Evolutionary conservation across 2,888 invertebrate genomes (phyloP).

Genomic region (Colletes collaris): DNA sequence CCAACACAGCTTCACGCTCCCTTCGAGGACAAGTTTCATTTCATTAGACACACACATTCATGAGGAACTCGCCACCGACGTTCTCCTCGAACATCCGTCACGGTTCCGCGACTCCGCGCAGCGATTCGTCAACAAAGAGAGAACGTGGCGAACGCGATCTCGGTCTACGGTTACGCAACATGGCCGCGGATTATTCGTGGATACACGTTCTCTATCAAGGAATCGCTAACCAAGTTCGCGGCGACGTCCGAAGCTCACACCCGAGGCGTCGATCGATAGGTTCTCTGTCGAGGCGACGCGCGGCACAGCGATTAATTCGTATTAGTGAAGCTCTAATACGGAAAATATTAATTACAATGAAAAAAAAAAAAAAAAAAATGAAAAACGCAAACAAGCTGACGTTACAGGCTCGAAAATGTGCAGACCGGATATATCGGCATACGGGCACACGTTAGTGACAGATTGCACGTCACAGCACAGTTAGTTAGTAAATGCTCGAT

Average conservation of each 20-base stretch:
- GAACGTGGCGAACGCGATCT: neutral
- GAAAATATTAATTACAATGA: conserved; percentile 50
- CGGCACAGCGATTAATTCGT: conserved; percentile 27
- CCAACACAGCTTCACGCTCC: conserved; percentile 92
- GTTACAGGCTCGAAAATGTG: neutral
- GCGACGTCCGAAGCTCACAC: too few relatives aligned
- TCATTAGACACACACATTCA: conserved; percentile 41
- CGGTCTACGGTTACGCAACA: neutral
- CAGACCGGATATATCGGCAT: neutral
- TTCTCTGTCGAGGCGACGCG: neutral
- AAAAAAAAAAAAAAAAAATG: too few relatives aligned
- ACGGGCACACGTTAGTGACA: conserved; percentile 19
- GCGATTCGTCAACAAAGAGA: neutral
- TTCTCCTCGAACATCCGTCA: conserved; percentile 4
- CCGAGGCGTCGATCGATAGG: too few relatives aligned
- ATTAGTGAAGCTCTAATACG: conserved; percentile 52
- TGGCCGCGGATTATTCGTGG: too few relatives aligned
- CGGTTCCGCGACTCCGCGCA: neutral
- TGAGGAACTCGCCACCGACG: conserved; percentile 1
- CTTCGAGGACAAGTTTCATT: conserved; percentile 75
- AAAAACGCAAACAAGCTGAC: conserved; percentile 30
- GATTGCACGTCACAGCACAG: conserved; percentile 8
- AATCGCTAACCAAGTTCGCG: neutral
- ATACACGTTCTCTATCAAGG: too few relatives aligned
- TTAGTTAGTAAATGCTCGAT: conserved; percentile 16